Conservation (phyloP, 2,888 invertebrate species). For the Cordylochernes scorpioides region DNA sequence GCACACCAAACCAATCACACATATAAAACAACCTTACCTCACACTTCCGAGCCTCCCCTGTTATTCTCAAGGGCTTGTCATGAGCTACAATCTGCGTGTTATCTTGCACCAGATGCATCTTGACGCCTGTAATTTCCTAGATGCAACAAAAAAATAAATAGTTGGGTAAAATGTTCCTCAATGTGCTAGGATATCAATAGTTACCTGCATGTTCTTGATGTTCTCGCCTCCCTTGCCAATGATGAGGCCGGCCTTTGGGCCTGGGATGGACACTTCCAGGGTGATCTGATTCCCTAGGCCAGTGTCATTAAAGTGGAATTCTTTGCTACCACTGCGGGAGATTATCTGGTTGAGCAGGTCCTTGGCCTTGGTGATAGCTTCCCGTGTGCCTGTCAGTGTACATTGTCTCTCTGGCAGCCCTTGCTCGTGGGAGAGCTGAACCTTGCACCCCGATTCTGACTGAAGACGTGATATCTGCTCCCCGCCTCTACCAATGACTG, state of each 20-base stretch:
- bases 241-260: conserved; percentile 85
- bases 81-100: conserved; percentile 60
- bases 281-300: too few relatives aligned
- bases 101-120: conserved; percentile 66
- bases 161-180: too few relatives aligned
- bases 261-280: conserved; percentile 86
- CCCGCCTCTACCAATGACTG: conserved; percentile 83
- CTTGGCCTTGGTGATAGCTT: conserved; percentile 70
- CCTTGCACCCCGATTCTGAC: conserved; percentile 80
- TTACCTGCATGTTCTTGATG: conserved; percentile 66
- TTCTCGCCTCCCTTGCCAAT: conserved; percentile 99
- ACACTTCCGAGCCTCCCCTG: conserved; percentile 57
- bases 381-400: conserved; percentile 61
- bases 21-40: too few relatives aligned
- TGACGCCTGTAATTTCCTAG: conserved; percentile 86
- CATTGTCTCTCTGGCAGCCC: conserved; percentile 54
- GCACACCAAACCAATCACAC: too few relatives aligned
- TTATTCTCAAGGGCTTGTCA: conserved; percentile 77
- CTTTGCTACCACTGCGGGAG: too few relatives aligned
- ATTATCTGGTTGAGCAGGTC: conserved; percentile 40
- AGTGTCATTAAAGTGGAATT: too few relatives aligned
- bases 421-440: conserved; percentile 80
- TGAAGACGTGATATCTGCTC: conserved; percentile 85
- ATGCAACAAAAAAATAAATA: too few relatives aligned
- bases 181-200: too few relatives aligned